Base-by-base conservation (phyloP, 2,797 vertebrate species). In the Paguma larvata region DNA sequence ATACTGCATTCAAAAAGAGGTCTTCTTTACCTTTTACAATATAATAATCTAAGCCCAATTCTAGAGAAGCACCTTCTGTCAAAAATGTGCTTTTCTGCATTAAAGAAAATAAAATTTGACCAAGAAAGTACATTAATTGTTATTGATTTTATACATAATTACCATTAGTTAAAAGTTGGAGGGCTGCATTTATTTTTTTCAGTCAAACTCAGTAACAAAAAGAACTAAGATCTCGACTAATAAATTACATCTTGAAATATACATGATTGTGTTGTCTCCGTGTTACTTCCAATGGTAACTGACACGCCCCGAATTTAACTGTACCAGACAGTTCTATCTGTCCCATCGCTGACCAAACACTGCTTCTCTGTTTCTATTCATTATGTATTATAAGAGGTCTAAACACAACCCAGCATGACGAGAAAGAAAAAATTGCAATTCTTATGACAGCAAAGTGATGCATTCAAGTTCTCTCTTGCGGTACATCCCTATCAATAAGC, bases 251-350 rank as follows among this genome's bases (percentile, higher is more conserved):
- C 91, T 96, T 96, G 82, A 97, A 94, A 96, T 96, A 96, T 91
- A 96, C 56, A 96, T 94, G 94, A 86, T 87, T 78, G 63, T 94
- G 89, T 67, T 79, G 77, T 97, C 89, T 93, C 96, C 38, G 13
- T 91, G 94, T 96, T 97, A 97, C 98, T 97, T 97, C 84, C 96
- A 97, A 73, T 97, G 93, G 96, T 97, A 96, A 98, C 88, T 84
- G 97, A 98, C 98, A 98, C 97, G 67, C 98, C 97, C 98, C 97
- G 93, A 97, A 98, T 98, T 98, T 98, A 97, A 97, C 95, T 96
- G 98, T 97, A 98, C 98, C 98, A 98, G 97, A 98, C 96, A 97
- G 97, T 96, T 97, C 98, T 96, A 97, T 98, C 98, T 98, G 98
- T 96, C 97, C 98, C 98, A 98, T 98, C 98, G 85, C 98, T 97